Percentiles rank a stretch among this genome's conserved stretches.
phyloP scores from a whole-genome alignment of 2,888 invertebrate species.

The Caenorhabditis becei region DNA sequence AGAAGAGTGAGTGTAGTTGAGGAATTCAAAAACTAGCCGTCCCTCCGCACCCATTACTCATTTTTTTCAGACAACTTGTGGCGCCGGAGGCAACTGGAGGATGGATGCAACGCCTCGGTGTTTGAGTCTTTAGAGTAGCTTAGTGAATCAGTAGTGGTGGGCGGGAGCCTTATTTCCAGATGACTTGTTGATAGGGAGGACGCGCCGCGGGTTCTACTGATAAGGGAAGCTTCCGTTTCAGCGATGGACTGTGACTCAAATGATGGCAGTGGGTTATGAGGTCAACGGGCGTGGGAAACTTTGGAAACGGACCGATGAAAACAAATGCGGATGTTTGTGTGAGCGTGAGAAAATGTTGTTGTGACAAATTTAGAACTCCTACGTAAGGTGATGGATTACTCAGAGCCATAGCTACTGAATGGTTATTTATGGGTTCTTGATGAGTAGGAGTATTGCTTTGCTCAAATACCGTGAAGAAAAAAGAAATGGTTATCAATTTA shows the following conservation, averaged over 20 bases:
- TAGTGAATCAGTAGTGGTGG: conserved; percentile 39
- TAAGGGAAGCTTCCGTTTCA: conserved; percentile 43
- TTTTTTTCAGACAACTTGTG: conserved; percentile 35
- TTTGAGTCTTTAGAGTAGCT: conserved; percentile 16
- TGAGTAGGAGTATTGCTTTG: too few species aligned
- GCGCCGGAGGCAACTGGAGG: conserved; percentile 23
- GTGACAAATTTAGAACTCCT: too few species aligned
- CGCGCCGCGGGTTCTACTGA: conserved; percentile 6
- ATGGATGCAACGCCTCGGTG: conserved; percentile 6
- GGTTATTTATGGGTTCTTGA: too few species aligned
- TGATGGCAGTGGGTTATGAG: not conserved
- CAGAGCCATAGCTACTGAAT: not conserved
- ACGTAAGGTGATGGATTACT: too few species aligned
- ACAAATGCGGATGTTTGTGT: not conserved
- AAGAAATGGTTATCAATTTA: conserved; percentile 1
- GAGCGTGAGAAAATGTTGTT: not conserved
- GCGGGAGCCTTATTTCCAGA: conserved; percentile 24
- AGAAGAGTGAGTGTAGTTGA: conserved; percentile 9
- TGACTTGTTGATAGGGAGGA: not conserved
- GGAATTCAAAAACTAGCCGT: not conserved
- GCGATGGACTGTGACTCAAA: conserved; percentile 18
- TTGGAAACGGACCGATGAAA: conserved; percentile 1
- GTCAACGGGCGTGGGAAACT: not conserved
- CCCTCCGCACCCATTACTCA: conserved; percentile 22
- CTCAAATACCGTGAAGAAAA: too few species aligned